Conservation (phyloP, 2,113 vertebrate genomes). For the Aptenodytes forsteri region DNA sequence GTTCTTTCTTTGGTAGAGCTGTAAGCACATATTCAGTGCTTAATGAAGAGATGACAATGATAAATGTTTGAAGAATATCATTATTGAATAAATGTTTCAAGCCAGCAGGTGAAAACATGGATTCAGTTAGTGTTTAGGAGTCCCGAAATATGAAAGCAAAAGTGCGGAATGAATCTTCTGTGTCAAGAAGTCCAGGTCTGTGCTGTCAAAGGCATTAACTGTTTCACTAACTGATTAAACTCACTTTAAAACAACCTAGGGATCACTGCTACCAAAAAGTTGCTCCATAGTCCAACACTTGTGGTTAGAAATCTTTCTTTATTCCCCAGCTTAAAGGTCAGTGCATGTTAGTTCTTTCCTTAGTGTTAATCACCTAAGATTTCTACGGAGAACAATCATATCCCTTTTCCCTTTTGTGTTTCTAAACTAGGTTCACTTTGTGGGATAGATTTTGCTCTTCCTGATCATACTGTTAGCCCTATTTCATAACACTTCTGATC, state of each 20-base stretch:
- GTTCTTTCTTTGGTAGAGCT: background rate
- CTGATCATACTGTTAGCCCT: background rate
- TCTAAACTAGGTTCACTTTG: background rate
- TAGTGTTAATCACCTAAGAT: background rate
- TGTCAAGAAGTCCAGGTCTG: background rate
- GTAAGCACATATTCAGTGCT: background rate
- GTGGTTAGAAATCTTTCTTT: background rate
- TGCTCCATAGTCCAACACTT: background rate
- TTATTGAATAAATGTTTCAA: background rate
- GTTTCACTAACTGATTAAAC: background rate
- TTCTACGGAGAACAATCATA: background rate
- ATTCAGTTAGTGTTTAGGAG: conserved; percentile 1
- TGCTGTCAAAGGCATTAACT: background rate
- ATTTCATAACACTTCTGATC: background rate
- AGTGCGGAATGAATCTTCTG: background rate
- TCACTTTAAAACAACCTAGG: background rate
- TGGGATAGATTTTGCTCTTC: background rate
- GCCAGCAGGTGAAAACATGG: background rate
- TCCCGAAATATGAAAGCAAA: background rate
- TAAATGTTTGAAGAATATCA: background rate
- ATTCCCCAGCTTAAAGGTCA: background rate
- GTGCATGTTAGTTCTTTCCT: background rate
- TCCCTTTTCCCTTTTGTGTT: background rate
- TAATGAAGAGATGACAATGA: conserved; percentile 22
- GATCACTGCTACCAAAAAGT: background rate